A percentile compares a stretch with the other conserved stretches of the same genome.
phyloP scores from a whole-genome alignment of 2,888 invertebrate genomes.

The Cactoblastis cactorum region DNA sequence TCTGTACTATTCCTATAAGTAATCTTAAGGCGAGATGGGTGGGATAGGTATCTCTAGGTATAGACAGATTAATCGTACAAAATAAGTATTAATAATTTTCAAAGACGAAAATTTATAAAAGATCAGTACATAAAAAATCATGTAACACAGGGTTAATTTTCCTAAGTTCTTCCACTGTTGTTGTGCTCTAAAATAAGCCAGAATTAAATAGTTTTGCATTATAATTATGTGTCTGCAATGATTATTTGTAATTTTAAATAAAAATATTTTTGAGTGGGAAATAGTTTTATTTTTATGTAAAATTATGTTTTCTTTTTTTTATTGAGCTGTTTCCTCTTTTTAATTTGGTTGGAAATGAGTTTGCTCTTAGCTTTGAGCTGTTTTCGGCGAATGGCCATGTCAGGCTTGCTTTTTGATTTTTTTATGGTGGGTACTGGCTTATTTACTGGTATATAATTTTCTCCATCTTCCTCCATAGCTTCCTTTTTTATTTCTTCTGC shows the following conservation, averaged over 20 bases:
- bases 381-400: slow-evolving; percentile 69
- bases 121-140: no score
- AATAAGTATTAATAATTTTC: no score
- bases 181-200: background rate
- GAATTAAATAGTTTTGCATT: background rate
- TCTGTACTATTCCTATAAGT: no score
- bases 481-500: slow-evolving; percentile 56
- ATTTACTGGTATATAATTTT: slow-evolving; percentile 28
- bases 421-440: slow-evolving; percentile 45
- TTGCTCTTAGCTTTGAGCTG: slow-evolving; percentile 71
- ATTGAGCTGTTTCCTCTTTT: slow-evolving; percentile 64
- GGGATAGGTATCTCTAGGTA: no score
- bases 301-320: slow-evolving; percentile 60
- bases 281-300: slow-evolving; percentile 30
- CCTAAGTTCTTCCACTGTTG: slow-evolving; percentile 2
- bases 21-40: no score
- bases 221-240: slow-evolving; percentile 14
- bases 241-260: slow-evolving; percentile 17
- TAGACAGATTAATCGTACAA: no score
- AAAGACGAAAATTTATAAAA: no score
- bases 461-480: slow-evolving; percentile 26
- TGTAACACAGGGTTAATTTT: background rate
- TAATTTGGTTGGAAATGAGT: slow-evolving; percentile 67
- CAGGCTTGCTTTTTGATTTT: slow-evolving; percentile 53
- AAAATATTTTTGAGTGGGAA: slow-evolving; percentile 34